A percentile compares a stretch with the other conserved stretches of the same genome.
These are phyloP conservation scores for Anolis sagrei DNA, from an alignment of 2,113 vertebrate species.

Conservation along the genomic window DNA sequence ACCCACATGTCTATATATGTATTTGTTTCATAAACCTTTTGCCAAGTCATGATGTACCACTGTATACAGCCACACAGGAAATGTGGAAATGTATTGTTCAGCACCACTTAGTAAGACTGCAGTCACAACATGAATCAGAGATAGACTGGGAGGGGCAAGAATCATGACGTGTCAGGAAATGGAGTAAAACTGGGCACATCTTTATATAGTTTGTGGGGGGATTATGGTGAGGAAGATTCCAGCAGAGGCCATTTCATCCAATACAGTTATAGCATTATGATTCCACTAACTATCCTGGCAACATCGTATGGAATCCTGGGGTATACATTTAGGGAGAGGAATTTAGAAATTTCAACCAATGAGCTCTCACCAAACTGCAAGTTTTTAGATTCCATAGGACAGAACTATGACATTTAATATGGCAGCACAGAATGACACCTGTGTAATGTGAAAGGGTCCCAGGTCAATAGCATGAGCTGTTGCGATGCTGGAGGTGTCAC, in stretches of 20 bases:
- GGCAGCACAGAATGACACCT: no score
- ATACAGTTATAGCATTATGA: no score
- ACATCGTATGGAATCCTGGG: no score
- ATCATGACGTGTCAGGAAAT: neutral
- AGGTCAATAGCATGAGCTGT: neutral
- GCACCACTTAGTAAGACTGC: neutral
- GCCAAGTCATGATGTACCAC: neutral
- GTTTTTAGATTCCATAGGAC: no score
- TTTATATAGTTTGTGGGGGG: neutral
- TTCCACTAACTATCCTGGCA: no score
- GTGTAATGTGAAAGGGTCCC: no score
- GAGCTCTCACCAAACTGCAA: no score
- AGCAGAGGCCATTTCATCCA: no score
- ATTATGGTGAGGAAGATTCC: neutral
- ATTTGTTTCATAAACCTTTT: neutral
- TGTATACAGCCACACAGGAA: neutral
- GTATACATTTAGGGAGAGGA: no score
- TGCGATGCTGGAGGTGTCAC: neutral
- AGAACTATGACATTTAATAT: no score
- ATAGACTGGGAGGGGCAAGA: neutral
- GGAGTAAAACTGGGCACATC: neutral
- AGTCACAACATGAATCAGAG: neutral
- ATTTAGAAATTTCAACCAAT: no score
- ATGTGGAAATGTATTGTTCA: neutral
- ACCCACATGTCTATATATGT: no score